phyloP scores from a whole-genome alignment of 2,888 invertebrate genomes.

The Agrochola lychnidis region DNA sequence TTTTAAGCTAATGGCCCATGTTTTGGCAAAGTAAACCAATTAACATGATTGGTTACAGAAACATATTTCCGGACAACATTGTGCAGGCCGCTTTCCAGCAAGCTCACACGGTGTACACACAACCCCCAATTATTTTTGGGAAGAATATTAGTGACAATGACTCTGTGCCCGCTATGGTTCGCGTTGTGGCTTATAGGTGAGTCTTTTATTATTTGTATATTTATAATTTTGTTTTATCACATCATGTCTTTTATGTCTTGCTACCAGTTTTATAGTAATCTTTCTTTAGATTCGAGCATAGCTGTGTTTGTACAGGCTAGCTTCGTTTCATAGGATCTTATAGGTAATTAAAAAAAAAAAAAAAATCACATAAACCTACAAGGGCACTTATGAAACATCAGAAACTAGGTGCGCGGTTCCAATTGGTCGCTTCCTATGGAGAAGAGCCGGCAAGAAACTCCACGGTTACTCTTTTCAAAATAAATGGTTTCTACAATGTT shows the following conservation, averaged over 20 bases:
- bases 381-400: no score
- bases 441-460: no score
- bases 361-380: no score
- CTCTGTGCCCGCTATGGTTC: conserved; percentile 79
- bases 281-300: not conserved
- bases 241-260: no score
- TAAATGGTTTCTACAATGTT: no score
- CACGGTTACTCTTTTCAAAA: no score
- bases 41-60: conserved; percentile 89
- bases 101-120: conserved; percentile 94
- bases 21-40: conserved; percentile 1
- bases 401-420: no score
- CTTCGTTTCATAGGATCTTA: not conserved
- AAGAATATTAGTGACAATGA: conserved; percentile 90
- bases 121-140: conserved; percentile 87
- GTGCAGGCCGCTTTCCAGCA: conserved; percentile 97
- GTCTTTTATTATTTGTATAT: not conserved
- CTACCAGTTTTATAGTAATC: not conserved
- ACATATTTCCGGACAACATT: conserved; percentile 97
- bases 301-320: no score
- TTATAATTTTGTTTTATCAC: not conserved
- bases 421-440: no score
- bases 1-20: conserved; percentile 6
- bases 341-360: not conserved
- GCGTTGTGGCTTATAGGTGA: conserved; percentile 86